phyloP scores from a whole-genome alignment of 2,113 vertebrate genomes.

The Tachuris rubrigastra region DNA sequence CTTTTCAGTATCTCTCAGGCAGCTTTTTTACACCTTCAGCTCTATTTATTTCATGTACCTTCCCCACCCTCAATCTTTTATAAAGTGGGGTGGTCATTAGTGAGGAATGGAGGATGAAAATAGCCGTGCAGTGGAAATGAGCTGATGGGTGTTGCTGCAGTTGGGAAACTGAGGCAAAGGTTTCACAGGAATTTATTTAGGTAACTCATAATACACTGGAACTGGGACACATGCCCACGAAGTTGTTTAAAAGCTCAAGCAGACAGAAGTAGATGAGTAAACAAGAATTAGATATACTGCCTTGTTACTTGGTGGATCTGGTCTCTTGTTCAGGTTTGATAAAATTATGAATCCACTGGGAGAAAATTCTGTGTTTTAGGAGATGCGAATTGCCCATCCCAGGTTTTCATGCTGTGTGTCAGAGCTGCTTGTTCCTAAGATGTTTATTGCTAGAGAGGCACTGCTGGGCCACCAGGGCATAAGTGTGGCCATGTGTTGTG shows the following conservation, averaged over 20 bases:
- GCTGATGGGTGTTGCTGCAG: background rate
- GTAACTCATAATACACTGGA: rapidly evolving
- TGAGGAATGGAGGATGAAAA: background rate
- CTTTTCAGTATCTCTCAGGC: background rate
- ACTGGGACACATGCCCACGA: background rate
- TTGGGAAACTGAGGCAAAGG: background rate
- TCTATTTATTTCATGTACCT: background rate
- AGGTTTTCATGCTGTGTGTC: background rate
- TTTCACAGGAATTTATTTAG: background rate
- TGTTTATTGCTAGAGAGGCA: background rate
- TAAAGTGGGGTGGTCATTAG: background rate
- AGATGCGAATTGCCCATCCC: background rate
- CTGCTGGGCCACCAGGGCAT: background rate
- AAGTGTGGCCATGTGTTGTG: background rate
- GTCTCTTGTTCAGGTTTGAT: background rate
- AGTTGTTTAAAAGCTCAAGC: background rate
- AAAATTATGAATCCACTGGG: background rate
- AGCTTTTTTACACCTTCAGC: background rate
- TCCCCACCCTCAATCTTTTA: background rate
- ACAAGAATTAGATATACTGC: background rate
- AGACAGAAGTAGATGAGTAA: background rate
- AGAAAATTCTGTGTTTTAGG: background rate
- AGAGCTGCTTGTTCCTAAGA: background rate
- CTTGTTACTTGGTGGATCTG: background rate
- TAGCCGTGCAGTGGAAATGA: background rate